Evolutionary conservation across 2,797 vertebrate species (phyloP).

Genomic region (Sebastes kiyomatsui): DNA sequence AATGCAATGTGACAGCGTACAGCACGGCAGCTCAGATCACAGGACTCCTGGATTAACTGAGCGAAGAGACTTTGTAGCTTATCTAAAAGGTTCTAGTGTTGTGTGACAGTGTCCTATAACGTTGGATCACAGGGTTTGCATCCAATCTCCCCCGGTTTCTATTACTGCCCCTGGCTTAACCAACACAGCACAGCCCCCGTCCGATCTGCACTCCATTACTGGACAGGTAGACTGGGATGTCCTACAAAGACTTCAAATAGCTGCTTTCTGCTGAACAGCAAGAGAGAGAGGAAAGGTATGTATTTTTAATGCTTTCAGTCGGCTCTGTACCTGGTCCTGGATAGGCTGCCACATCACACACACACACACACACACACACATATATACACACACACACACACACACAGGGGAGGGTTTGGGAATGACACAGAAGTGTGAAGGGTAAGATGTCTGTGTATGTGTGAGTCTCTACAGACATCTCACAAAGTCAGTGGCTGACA

Average conservation of each 20-base stretch:
- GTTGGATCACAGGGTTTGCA: conserved; percentile 42
- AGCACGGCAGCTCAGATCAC: conserved; percentile 27
- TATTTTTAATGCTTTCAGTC: conserved; percentile 36
- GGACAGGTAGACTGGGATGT: conserved; percentile 14
- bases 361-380: neutral
- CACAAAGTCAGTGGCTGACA: conserved; percentile 62
- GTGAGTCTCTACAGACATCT: conserved; percentile 24
- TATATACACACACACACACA: neutral
- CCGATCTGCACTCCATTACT: conserved; percentile 22
- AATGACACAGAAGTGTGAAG: neutral
- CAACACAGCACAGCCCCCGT: neutral
- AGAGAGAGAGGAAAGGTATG: neutral
- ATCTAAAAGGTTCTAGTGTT: conserved; percentile 35
- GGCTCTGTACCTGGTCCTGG: conserved; percentile 1
- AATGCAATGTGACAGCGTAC: neutral
- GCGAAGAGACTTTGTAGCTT: conserved; percentile 33
- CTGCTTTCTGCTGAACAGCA: conserved; percentile 5
- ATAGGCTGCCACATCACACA: neutral
- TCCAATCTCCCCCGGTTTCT: conserved; percentile 43
- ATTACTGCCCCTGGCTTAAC: conserved; percentile 48
- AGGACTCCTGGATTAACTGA: conserved; percentile 27
- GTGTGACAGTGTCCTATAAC: conserved; percentile 35
- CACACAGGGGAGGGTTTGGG: neutral
- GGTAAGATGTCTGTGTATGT: neutral
- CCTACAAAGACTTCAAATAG: conserved; percentile 57